Conservation (phyloP, 2,888 invertebrate genomes). For the Hirtodrosophila trivittata region DNA sequence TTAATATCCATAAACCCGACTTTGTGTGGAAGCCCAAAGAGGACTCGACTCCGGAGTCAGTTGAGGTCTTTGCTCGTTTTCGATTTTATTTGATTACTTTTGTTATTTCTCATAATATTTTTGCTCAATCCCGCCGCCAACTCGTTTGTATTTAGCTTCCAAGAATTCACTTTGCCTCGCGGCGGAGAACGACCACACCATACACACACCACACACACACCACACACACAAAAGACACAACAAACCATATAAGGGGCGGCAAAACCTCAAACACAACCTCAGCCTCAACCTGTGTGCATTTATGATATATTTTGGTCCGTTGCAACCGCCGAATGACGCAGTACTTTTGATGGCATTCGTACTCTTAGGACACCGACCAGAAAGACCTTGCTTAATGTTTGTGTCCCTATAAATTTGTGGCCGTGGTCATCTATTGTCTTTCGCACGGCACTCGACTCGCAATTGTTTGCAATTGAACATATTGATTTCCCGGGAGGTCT, state of each 20-base stretch:
- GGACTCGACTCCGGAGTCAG: slow-evolving; percentile 13
- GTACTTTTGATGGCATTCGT: slow-evolving; percentile 43
- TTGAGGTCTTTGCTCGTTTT: slow-evolving; percentile 8
- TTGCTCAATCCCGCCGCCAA: slow-evolving; percentile 55
- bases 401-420: slow-evolving; percentile 64
- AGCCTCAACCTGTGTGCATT: slow-evolving; percentile 67
- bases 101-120: slow-evolving; percentile 77
- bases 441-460: slow-evolving; percentile 52
- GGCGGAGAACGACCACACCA: slow-evolving; percentile 49
- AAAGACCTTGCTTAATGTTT: slow-evolving; percentile 54
- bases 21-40: slow-evolving; percentile 2
- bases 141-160: slow-evolving; percentile 66
- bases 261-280: slow-evolving; percentile 66
- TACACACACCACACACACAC: slow-evolving; percentile 33
- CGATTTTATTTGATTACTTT: slow-evolving; percentile 59
- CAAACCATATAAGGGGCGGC: slow-evolving; percentile 52
- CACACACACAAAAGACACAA: slow-evolving; percentile 11
- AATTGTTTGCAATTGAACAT: slow-evolving; percentile 72
- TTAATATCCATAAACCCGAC: slow-evolving; percentile 13
- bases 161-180: slow-evolving; percentile 45
- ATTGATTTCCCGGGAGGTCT: slow-evolving; percentile 72
- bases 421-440: slow-evolving; percentile 55
- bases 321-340: slow-evolving; percentile 62
- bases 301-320: slow-evolving; percentile 59
- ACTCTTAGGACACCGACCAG: slow-evolving; percentile 29